Evolutionary conservation across 2,113 vertebrate species (phyloP), one percentile per base, ranked within the genome.

Genomic region (Tympanuchus pallidicinctus): DNA sequence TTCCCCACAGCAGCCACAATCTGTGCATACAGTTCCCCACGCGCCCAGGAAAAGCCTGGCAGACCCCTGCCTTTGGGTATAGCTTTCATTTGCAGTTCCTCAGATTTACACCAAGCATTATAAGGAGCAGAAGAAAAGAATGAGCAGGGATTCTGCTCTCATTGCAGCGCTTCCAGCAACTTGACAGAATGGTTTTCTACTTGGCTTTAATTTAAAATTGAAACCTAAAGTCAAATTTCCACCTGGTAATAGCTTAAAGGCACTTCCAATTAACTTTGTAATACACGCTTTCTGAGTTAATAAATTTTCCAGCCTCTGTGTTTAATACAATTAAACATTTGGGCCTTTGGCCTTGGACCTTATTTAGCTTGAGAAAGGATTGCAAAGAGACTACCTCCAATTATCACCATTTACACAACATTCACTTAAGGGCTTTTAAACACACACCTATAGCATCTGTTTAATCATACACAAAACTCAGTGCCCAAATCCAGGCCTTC

Each of bases 211-310:
- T 96, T 96, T 96, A 91, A 88, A 95, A 90, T 76, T 92, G 95
- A 96, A 97, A 95, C 91, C 82, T 86, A 70, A 94, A 95, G 95
- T 96, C 85, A 95, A 95, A 95, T 92, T 95, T 96, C 94, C 94
- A 96, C 93, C 95, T 96, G 79, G 82, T 94, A 95, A 95, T 95
- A 95, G 94, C 95, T 96, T 97, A 91, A 95, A 93, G 93, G 95
- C 93, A 83, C 76, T 94, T 96, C 61, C 95, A 94, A 93, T 95
- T 97, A 95, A 91, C 89, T 94, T 65, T 65, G 93, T 96, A 96
- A 97, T 96, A 95, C 36, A 91, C 69, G 86, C 73, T 92, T 96
- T 94, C 86, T 90, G 76, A 95, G 82, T 95, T 95, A 97, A 96
- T 95, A 95, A 97, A 90, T 91, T 94, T 95, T 95, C 72, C 90